These are phyloP conservation scores for Delichon dasypus DNA, from an alignment of 2,797 vertebrate species.

Conservation along the genomic window DNA sequence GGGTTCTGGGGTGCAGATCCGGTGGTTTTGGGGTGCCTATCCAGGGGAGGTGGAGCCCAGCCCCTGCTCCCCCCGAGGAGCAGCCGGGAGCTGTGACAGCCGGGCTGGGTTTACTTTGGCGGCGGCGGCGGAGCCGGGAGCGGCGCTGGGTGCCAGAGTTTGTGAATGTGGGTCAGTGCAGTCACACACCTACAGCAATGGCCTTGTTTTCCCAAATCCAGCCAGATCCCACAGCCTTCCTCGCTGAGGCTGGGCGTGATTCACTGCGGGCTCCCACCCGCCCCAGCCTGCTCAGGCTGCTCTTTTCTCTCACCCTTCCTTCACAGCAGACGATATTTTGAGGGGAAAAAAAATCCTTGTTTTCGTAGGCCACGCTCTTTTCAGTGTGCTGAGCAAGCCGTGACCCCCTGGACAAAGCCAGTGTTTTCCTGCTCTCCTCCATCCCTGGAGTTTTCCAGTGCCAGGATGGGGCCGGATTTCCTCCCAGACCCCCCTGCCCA, in stretches of 20 bases:
- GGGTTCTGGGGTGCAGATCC: rapidly evolving
- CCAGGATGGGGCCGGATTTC: rapidly evolving
- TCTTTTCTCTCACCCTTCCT: neutral
- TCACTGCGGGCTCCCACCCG: neutral
- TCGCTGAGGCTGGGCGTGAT: neutral
- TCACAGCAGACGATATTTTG: neutral
- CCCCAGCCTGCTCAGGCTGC: neutral
- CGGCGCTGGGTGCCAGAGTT: neutral
- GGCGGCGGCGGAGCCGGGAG: neutral
- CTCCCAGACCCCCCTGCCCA: neutral
- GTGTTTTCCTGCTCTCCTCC: neutral
- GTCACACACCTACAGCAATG: conserved; percentile 12
- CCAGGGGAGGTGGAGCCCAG: neutral
- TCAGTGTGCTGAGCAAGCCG: neutral
- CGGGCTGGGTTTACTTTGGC: neutral
- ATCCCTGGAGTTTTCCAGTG: neutral
- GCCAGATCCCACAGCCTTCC: neutral
- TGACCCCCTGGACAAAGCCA: rapidly evolving
- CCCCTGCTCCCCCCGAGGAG: neutral
- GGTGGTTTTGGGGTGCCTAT: neutral
- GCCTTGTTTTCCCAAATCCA: conserved; percentile 13
- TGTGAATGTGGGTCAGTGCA: conserved; percentile 16
- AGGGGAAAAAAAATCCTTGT: rapidly evolving
- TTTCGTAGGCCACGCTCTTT: neutral
- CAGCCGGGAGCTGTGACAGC: neutral